Evolutionary conservation across 30 jellyfish, hydroid and myxozoan genomes (phyloP).

Genomic region (Hydractinia echinata): DNA sequence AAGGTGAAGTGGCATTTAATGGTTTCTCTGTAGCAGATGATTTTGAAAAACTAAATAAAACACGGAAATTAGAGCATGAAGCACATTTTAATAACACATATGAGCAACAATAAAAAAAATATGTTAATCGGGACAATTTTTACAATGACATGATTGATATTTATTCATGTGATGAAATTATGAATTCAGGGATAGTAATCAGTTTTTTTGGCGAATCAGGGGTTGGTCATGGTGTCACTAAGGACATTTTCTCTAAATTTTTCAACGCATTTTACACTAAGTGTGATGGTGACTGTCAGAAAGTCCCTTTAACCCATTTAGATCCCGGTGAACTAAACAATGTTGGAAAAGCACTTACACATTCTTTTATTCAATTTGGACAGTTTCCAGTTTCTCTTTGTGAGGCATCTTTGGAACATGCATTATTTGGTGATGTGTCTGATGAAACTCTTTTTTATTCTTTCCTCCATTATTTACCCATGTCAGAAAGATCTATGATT

Average conservation of each 20-base stretch:
- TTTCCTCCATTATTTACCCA: no score
- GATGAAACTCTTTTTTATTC: no score
- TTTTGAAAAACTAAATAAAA: not conserved
- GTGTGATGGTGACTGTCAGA: not conserved
- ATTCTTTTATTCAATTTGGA: not conserved
- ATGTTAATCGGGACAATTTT: no score
- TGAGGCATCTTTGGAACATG: not conserved
- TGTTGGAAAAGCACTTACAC: not conserved
- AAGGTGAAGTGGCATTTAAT: not conserved
- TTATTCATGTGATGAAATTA: no score
- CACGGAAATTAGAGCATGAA: not conserved
- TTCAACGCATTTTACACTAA: not conserved
- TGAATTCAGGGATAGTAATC: no score
- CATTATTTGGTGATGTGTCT: no score
- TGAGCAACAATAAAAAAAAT: no score
- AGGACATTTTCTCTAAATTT: no score
- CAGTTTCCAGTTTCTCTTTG: not conserved
- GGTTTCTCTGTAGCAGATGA: not conserved
- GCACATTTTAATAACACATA: not conserved
- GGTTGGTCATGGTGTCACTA: no score
- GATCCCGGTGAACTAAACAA: not conserved
- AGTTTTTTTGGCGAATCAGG: no score
- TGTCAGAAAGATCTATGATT: no score
- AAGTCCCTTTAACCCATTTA: not conserved
- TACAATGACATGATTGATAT: no score